These are phyloP conservation scores for Caenorhabditis becei DNA, from an alignment of 2,888 invertebrate species.

Conservation along the genomic window DNA sequence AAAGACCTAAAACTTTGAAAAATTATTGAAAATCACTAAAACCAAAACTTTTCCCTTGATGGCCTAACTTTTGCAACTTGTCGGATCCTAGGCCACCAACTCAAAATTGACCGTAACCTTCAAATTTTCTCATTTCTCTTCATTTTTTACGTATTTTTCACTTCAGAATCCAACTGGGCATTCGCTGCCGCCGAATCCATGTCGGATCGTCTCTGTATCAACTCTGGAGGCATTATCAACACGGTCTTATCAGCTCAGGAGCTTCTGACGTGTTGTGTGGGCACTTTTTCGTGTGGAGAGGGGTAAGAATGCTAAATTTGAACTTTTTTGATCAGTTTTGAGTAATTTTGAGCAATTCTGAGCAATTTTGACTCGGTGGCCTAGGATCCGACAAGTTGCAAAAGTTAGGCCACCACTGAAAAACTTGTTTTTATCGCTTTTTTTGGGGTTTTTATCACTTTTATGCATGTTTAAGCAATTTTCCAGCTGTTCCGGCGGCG, in stretches of 20 bases:
- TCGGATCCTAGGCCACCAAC: constrained; percentile 4
- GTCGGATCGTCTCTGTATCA: constrained; percentile 49
- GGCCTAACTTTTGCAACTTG: constrained; percentile 2
- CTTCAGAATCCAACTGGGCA: constrained; percentile 57
- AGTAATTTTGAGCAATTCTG: background rate
- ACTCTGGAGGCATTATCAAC: constrained; percentile 37
- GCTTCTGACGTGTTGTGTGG: constrained; percentile 39
- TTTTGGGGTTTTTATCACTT: background rate
- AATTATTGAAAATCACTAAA: too few relatives aligned
- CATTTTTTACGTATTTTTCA: background rate
- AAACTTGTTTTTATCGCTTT: background rate
- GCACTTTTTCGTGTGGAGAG: constrained; percentile 34
- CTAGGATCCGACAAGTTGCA: constrained; percentile 5
- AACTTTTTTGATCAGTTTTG: too few relatives aligned
- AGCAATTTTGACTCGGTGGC: background rate
- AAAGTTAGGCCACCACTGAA: background rate
- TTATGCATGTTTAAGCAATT: too few relatives aligned
- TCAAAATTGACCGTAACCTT: background rate
- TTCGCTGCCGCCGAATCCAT: constrained; percentile 48
- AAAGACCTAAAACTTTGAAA: too few relatives aligned
- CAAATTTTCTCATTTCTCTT: background rate
- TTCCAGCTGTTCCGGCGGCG: constrained; percentile 54
- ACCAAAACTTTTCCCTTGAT: too few relatives aligned
- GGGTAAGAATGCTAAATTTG: constrained; percentile 22
- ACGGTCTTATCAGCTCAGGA: constrained; percentile 43